Evolutionary conservation across 2,113 vertebrate species (phyloP), one percentile per base, ranked within the genome.

Genomic region (Symphodus melops): DNA sequence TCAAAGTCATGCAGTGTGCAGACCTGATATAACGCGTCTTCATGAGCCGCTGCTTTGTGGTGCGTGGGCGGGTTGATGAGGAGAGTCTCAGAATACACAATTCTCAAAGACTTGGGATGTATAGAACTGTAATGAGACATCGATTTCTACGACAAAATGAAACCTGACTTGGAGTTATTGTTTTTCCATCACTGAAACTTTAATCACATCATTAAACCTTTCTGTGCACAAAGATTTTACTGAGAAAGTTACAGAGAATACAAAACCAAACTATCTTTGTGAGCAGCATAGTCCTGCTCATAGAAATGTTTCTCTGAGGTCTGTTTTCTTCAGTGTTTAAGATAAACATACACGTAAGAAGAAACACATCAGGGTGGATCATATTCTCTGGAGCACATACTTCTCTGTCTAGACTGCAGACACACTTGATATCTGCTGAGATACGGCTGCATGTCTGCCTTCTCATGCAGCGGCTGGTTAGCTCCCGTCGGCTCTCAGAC

Each of bases 391-490:
- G 60, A 65, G 42, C 55, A 46, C 88, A 92, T 87, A 86, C 79
- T 88, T 90, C 65, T 58, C 64, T 41, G 88, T 92, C 91, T 89
- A 91, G 88, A 92, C 89, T 80, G 5, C 82, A n/a, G 23, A 61
- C 81, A 64, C 63, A 87, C 84, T 21, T 86, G 89, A 89, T 91
- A 88, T 87, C 75, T 86, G 68, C 68, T 66, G 8, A 66, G 82
- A 88, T 87, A 75, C 60, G 17, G 79, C 77, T 10, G 61, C 57
- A 69, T 60, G 72, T 58, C 78, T 67, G 70, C 8, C 53, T 68
- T 67, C 76, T 68, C 78, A 60, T 37, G 61, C 74, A 39, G 57
- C 46, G 65, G 63, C 69, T 81, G 63, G 68, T 84, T 70, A 60
- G 82, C 79, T 71, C 84, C 79, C 66, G 60, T 76, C 71, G 60